A percentile compares a stretch with the other conserved stretches of the same genome.
Conservation (phyloP, 2,888 invertebrate species). For the Prenolepis imparis region DNA sequence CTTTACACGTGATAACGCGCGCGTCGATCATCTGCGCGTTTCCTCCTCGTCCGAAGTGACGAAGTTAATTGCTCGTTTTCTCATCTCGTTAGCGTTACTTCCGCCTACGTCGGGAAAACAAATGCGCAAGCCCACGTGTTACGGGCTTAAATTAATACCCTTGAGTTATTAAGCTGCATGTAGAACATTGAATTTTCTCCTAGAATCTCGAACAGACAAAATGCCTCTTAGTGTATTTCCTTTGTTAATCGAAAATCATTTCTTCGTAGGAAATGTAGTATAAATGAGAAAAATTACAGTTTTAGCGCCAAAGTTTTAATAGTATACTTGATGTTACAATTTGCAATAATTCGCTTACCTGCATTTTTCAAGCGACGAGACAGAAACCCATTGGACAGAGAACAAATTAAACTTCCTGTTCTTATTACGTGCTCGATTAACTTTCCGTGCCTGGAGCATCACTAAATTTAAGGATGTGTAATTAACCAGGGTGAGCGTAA, state of each 20-base stretch:
- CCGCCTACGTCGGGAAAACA: constrained; percentile 47
- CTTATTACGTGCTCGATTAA: constrained; percentile 81
- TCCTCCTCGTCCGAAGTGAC: constrained; percentile 75
- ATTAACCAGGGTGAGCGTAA: constrained; percentile 69
- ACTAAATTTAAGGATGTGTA: constrained; percentile 71
- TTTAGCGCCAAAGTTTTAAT: neutral
- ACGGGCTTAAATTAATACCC: constrained; percentile 38
- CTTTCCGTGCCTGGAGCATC: constrained; percentile 68
- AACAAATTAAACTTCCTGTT: constrained; percentile 75
- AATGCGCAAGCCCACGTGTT: constrained; percentile 50
- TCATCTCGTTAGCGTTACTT: constrained; percentile 79
- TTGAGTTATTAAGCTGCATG: constrained; percentile 28
- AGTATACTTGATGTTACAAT: neutral
- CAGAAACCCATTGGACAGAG: constrained; percentile 28
- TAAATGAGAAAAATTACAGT: neutral
- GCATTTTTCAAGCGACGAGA: neutral
- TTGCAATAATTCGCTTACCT: constrained; percentile 38
- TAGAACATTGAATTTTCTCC: constrained; percentile 28
- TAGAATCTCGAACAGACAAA: neutral
- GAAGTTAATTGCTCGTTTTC: constrained; percentile 82
- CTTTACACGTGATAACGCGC: constrained; percentile 74
- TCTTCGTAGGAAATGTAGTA: neutral
- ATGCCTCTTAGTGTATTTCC: neutral
- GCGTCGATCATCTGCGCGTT: constrained; percentile 66
- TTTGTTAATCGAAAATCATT: neutral